phyloP scores from a whole-genome alignment of 2,113 vertebrate species.

The Otis tarda region DNA sequence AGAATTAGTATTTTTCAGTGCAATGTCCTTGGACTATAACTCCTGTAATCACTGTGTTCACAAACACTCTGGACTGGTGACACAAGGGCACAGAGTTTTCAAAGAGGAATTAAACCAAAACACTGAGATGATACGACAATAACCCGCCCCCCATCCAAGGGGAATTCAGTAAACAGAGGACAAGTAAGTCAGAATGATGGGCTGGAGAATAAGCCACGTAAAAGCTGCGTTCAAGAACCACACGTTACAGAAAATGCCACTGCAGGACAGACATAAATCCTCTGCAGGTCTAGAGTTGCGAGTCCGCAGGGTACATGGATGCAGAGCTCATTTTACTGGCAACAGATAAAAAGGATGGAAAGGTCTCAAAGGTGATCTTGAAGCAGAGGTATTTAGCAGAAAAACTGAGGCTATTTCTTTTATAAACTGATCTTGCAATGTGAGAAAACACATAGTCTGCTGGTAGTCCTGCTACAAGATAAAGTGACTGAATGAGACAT shows the following conservation, averaged over 20 bases:
- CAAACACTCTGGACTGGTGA: background rate
- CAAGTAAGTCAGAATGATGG: background rate
- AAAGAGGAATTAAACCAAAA: background rate
- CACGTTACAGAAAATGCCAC: background rate
- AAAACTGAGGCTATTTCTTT: background rate
- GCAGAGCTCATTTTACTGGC: background rate
- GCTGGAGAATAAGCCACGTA: background rate
- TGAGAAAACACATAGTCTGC: background rate
- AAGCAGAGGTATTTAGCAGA: background rate
- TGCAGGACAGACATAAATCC: background rate
- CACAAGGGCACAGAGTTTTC: background rate
- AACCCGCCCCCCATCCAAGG: background rate
- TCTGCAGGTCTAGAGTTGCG: background rate
- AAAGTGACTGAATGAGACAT: background rate
- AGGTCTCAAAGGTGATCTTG: background rate
- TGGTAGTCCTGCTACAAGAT: background rate
- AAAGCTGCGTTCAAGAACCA: background rate
- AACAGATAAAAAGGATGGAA: background rate
- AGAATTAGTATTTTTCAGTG: background rate
- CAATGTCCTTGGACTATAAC: background rate
- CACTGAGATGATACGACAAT: background rate
- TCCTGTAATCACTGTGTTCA: background rate
- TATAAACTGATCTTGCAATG: background rate
- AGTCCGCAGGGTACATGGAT: background rate
- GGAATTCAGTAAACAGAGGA: accelerated